Conservation (phyloP, 2,797 vertebrate species). For the Helicolenus hilgendorfi region DNA sequence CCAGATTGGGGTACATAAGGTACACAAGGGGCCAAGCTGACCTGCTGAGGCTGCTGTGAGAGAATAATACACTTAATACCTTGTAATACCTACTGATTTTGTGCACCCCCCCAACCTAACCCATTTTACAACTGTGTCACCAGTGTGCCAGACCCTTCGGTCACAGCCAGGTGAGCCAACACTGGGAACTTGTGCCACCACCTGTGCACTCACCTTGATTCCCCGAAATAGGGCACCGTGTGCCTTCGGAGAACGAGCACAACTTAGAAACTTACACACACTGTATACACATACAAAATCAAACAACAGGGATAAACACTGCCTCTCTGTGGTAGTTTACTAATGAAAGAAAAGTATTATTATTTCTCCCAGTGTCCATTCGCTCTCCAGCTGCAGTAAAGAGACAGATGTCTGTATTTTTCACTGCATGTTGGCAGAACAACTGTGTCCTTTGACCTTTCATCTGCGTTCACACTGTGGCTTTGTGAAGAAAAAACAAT, state of each 20-base stretch:
- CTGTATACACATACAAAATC: not conserved
- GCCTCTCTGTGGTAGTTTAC: not conserved
- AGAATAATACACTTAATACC: not conserved
- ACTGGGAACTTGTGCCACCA: slow-evolving; percentile 14
- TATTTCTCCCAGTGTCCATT: not conserved
- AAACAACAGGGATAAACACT: not conserved
- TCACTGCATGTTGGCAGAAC: not conserved
- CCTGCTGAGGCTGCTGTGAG: not conserved
- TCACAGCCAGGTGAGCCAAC: slow-evolving; percentile 1
- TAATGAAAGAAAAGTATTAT: not conserved
- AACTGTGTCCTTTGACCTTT: slow-evolving; percentile 29
- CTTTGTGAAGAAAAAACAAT: slow-evolving; percentile 47
- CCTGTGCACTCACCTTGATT: slow-evolving; percentile 42
- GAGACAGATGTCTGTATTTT: slow-evolving; percentile 5
- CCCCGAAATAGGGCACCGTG: slow-evolving; percentile 19
- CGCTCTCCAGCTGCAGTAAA: not conserved
- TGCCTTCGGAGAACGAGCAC: not conserved
- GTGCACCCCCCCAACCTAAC: not conserved
- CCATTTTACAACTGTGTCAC: slow-evolving; percentile 28
- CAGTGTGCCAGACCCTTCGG: not conserved
- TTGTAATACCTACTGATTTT: not conserved
- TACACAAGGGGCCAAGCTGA: not conserved
- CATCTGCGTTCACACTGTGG: slow-evolving; percentile 25
- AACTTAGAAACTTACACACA: not conserved
- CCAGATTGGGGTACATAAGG: not conserved